phyloP scores from a whole-genome alignment of 2,797 vertebrate species.

The Smutsia gigantea region DNA sequence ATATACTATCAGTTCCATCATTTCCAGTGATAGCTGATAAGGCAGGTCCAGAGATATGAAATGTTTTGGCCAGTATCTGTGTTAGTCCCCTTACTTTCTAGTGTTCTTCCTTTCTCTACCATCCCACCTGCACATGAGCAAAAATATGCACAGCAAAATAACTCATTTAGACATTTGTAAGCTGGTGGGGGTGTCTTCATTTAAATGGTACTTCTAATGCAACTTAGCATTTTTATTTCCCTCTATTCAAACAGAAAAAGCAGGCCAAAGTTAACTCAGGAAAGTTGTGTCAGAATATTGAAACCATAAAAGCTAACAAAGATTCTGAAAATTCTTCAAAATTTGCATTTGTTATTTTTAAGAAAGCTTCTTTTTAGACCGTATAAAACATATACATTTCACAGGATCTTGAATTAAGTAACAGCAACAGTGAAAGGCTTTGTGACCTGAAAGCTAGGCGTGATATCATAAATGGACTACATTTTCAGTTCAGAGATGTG shows the following conservation, averaged over 20 bases:
- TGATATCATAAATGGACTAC: slow-evolving; percentile 70
- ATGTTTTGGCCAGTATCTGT: not conserved
- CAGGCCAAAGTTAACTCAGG: not conserved
- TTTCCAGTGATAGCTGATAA: not conserved
- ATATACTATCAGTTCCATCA: not conserved
- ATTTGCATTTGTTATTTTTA: slow-evolving; percentile 48
- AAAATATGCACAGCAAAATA: not conserved
- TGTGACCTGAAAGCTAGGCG: slow-evolving; percentile 59
- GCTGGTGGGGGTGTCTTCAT: not conserved
- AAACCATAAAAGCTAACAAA: not conserved
- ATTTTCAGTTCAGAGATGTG: slow-evolving; percentile 77
- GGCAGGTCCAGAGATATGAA: not conserved
- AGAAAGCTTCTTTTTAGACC: slow-evolving; percentile 28
- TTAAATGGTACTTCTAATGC: not conserved
- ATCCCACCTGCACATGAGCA: not conserved
- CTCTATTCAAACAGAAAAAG: not conserved
- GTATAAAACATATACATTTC: not conserved
- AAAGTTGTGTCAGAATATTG: not conserved
- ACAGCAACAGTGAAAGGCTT: slow-evolving; percentile 20
- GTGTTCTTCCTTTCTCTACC: not conserved
- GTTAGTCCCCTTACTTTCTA: not conserved
- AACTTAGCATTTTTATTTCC: not conserved
- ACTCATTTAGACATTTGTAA: not conserved
- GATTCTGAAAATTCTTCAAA: slow-evolving; percentile 19
- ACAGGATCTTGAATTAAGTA: slow-evolving; percentile 54